Evolutionary conservation across 1,140 invertebrate species (phyloP).

Genomic region (Sycophaga agraensis): DNA sequence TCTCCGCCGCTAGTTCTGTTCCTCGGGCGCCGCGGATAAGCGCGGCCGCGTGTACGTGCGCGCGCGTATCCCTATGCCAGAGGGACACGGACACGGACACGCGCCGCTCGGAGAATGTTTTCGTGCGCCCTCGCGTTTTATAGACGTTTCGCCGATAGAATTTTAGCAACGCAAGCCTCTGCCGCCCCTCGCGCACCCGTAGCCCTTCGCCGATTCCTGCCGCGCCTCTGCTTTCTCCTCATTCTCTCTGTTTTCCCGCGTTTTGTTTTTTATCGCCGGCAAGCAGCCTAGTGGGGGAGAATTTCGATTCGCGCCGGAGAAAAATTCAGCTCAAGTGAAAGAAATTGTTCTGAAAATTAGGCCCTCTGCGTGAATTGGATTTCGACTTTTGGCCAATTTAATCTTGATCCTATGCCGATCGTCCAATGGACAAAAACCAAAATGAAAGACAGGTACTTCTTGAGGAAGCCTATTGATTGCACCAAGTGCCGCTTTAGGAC

Average conservation of each 20-base stretch:
- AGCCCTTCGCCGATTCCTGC: neutral
- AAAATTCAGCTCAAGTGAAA: no score
- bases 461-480: no score
- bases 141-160: conserved; percentile 23
- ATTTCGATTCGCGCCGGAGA: no score
- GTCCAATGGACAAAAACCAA: no score
- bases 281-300: neutral
- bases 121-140: conserved; percentile 11
- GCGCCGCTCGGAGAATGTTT: neutral
- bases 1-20: neutral
- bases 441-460: no score
- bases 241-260: no score
- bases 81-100: neutral
- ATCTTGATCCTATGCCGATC: no score
- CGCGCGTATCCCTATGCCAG: neutral
- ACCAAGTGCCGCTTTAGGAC: no score
- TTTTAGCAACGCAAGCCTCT: conserved; percentile 15
- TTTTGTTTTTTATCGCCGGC: conserved; percentile 16
- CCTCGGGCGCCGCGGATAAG: no score
- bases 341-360: neutral
- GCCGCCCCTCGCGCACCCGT: neutral
- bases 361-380: no score
- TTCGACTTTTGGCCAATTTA: no score
- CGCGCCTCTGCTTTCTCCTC: neutral
- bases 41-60: neutral